Percentiles rank a stretch among this genome's conserved stretches.
phyloP scores from a whole-genome alignment of 2,888 invertebrate species.

The Noctua janthe region DNA sequence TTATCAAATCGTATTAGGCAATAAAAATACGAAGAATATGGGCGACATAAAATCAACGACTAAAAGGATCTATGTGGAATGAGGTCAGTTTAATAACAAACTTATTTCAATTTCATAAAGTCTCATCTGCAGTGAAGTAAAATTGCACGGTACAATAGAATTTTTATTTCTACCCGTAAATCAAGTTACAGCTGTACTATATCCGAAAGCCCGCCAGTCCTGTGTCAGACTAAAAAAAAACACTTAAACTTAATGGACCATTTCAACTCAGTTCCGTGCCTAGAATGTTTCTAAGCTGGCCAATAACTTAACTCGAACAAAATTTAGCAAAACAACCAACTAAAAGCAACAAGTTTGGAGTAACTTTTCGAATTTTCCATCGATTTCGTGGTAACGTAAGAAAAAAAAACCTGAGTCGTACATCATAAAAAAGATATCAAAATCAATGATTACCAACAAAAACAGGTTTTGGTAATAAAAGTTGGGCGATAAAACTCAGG shows the following conservation, averaged over 20 bases:
- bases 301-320: slow-evolving; percentile 39
- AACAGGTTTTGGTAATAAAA: slow-evolving; percentile 78
- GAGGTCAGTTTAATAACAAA: slow-evolving; percentile 28
- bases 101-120: slow-evolving; percentile 13
- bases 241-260: slow-evolving; percentile 57
- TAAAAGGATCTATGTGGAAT: slow-evolving; percentile 12
- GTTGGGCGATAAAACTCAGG: slow-evolving; percentile 77
- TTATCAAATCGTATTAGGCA: slow-evolving; percentile 37
- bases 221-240: slow-evolving; percentile 36
- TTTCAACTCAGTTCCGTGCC: slow-evolving; percentile 60
- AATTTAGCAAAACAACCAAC: slow-evolving; percentile 30
- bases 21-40: slow-evolving; percentile 43
- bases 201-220: slow-evolving; percentile 31
- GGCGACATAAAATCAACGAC: slow-evolving; percentile 28
- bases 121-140: slow-evolving; percentile 12
- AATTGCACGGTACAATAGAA: slow-evolving; percentile 14
- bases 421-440: slow-evolving; percentile 62
- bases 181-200: slow-evolving; percentile 53
- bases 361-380: slow-evolving; percentile 17
- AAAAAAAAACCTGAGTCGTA: slow-evolving; percentile 35
- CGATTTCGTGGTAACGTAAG: neutral
- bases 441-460: slow-evolving; percentile 75
- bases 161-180: slow-evolving; percentile 49
- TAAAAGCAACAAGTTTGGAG: slow-evolving; percentile 49
- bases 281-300: slow-evolving; percentile 57